These are phyloP conservation scores for Acipenser oxyrinchus DNA, from an alignment of 2,797 vertebrate genomes.

Conservation along the genomic window DNA sequence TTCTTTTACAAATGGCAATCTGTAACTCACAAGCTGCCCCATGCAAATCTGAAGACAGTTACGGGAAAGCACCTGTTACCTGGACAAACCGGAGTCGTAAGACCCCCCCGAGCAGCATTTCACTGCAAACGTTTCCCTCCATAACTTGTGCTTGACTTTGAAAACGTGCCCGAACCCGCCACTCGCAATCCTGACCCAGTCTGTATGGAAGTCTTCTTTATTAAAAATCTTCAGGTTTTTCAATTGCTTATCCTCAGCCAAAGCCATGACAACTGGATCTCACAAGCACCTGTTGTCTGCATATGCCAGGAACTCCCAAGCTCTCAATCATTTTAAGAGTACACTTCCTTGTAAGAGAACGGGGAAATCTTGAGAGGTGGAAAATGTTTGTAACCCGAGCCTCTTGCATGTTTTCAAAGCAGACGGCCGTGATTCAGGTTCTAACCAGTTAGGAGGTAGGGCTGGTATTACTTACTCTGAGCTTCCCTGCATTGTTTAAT, in stretches of 20 bases:
- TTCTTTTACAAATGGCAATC: too few relatives aligned
- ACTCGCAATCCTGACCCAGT: constrained; percentile 66
- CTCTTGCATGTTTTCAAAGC: too few relatives aligned
- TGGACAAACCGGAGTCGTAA: constrained; percentile 42
- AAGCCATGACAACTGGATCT: constrained; percentile 20
- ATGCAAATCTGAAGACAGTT: background rate
- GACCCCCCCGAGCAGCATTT: constrained; percentile 53
- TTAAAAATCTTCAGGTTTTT: constrained; percentile 50
- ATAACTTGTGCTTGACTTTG: constrained; percentile 64
- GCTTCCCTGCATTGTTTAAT: too few relatives aligned
- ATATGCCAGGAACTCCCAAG: background rate
- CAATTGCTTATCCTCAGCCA: background rate
- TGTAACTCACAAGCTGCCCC: too few relatives aligned
- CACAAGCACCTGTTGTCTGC: background rate
- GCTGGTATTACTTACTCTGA: too few relatives aligned
- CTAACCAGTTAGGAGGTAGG: too few relatives aligned
- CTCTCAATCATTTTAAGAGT: background rate
- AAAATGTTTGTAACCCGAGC: too few relatives aligned
- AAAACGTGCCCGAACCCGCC: constrained; percentile 69
- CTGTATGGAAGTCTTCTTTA: constrained; percentile 68
- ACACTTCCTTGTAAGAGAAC: background rate
- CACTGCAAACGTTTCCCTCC: constrained; percentile 60
- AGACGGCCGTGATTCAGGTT: too few relatives aligned
- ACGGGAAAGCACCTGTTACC: constrained; percentile 34
- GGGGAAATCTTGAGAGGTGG: too few relatives aligned